Evolutionary conservation across 2,888 invertebrate genomes (phyloP), one percentile per base, ranked within the genome.

Genomic region (Chironomus tentans): DNA sequence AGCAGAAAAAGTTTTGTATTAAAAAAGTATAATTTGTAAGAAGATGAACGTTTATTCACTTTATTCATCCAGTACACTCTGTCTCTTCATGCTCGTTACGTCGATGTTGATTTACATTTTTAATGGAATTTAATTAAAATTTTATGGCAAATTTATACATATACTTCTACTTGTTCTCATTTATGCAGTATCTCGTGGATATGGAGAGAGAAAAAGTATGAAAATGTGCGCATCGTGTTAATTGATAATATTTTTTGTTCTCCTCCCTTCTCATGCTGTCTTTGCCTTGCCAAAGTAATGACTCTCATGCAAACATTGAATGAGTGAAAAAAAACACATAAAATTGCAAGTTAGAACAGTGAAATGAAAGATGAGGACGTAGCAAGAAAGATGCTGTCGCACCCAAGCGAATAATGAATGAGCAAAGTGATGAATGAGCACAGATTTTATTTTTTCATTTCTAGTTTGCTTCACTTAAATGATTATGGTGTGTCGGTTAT

Each of bases 61-160:
- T 38, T 38, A 38, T 38, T 38, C 38, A 38, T 38, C 38, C 38
- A 38, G 38, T 38, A 38, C 38, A 4, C 7, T 38, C 38, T 38
- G 38, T 38, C 56, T 56, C 56, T 56, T 56, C 56, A 15, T 56
- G 65, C 65, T 65, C 65, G 65, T 65, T 65, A 65, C 21, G 65
- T 65, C 65, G 65, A 65, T 65, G 46, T 68, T 18, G 68, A 68
- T 68, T 68, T 68, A 68, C 68, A 68, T 68, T 68, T 68, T 68
- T 68, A 68, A 68, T 68, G 68, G 68, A 68, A 68, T 68, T 68
- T 68, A 68, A 68, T 68, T 68, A 68, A 68, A 68, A 38, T 68
- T 68, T 68, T 68, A 68, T 68, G 68, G 68, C 68, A 68, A 68
- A 68, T 68, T 68, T 68, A 68, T 68, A 28, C 28, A 68, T 38